phyloP scores from a whole-genome alignment of 2,113 vertebrate species.

The Fulmarus glacialis region DNA sequence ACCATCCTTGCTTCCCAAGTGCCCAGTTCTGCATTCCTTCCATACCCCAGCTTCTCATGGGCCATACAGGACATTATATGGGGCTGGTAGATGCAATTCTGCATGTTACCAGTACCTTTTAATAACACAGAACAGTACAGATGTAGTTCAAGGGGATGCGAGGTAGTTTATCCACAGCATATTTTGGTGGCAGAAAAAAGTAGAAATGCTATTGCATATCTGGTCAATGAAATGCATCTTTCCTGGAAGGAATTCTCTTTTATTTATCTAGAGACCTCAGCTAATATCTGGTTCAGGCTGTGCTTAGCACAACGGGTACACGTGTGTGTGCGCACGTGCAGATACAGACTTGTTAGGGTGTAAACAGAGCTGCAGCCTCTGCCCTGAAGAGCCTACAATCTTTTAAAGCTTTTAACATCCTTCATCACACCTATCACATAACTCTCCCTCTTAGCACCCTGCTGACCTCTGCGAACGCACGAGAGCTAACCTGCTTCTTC shows the following conservation, averaged over 20 bases:
- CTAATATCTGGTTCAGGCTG: background rate
- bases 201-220: background rate
- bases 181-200: background rate
- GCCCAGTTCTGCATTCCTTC: background rate
- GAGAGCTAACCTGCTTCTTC: background rate
- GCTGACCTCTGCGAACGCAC: background rate
- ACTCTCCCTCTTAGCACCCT: background rate
- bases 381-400: background rate
- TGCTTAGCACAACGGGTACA: background rate
- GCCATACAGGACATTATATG: background rate
- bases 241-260: background rate
- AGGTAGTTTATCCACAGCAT: background rate
- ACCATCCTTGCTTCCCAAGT: background rate
- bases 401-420: background rate
- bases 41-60: background rate
- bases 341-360: background rate
- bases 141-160: background rate
- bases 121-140: background rate
- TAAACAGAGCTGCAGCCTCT: background rate
- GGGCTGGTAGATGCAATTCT: background rate
- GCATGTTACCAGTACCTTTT: background rate
- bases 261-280: background rate
- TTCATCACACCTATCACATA: background rate
- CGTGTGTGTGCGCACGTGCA: background rate
- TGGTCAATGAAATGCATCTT: background rate